These are phyloP conservation scores for Daphoenositta chrysoptera DNA, from an alignment of 2,113 vertebrate species.

Conservation along the genomic window DNA sequence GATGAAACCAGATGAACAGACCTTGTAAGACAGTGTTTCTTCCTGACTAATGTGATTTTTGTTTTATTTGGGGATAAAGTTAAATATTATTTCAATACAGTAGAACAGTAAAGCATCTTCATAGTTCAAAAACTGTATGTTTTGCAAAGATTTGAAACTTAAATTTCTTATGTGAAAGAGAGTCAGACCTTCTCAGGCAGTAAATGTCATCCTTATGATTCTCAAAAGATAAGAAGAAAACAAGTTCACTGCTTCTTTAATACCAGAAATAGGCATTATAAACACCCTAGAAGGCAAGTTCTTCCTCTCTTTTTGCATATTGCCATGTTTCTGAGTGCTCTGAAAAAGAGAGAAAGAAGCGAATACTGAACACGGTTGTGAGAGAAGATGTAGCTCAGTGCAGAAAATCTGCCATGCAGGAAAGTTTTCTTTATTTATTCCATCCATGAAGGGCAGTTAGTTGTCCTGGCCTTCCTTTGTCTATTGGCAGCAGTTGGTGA, in stretches of 20 bases:
- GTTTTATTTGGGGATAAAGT: neutral
- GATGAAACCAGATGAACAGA: neutral
- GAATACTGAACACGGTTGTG: neutral
- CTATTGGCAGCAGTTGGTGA: neutral
- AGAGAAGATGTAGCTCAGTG: neutral
- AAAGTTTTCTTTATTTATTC: neutral
- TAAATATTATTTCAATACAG: neutral
- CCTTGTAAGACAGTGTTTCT: neutral
- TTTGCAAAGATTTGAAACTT: neutral
- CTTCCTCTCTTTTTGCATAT: neutral
- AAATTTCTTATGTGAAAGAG: neutral
- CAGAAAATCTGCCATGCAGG: neutral
- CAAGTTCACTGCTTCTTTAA: neutral
- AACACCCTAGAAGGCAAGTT: neutral
- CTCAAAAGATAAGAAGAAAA: neutral
- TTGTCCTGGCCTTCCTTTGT: neutral
- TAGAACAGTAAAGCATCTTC: neutral
- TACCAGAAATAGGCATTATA: neutral
- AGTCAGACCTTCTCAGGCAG: neutral
- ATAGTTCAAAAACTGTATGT: neutral
- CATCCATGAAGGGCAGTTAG: neutral
- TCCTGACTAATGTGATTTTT: neutral
- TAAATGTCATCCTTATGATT: neutral
- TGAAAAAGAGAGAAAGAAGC: neutral
- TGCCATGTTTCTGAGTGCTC: neutral